A percentile compares a stretch with the other conserved stretches of the same genome.
phyloP scores from a whole-genome alignment of 2,888 invertebrate genomes.

The Therioaphis trifolii region DNA sequence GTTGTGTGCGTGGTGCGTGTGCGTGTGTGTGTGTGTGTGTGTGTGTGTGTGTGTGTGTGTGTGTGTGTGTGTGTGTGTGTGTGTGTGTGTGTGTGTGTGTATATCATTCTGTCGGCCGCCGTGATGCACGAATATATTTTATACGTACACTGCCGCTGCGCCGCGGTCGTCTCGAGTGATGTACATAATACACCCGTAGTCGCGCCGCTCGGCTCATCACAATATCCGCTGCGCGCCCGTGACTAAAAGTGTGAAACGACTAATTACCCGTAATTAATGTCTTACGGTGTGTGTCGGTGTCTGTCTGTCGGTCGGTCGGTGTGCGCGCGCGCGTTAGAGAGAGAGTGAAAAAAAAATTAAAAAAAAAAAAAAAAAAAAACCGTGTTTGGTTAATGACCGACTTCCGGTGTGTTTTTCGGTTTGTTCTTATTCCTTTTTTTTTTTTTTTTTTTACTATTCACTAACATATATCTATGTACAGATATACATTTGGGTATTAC shows the following conservation, averaged over 20 bases:
- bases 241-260: conserved; percentile 65
- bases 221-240: conserved; percentile 59
- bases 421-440: conserved; percentile 10
- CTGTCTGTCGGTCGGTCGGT: conserved; percentile 22
- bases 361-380: conserved; percentile 11
- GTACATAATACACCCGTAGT: too few relatives aligned
- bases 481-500: not conserved
- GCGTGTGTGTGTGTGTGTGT: too few relatives aligned
- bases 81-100: too few relatives aligned
- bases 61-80: too few relatives aligned
- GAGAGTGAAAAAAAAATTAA: not conserved
- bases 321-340: conserved; percentile 2
- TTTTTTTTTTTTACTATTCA: not conserved
- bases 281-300: conserved; percentile 48
- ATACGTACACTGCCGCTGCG: not conserved
- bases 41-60: too few relatives aligned
- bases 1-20: too few relatives aligned
- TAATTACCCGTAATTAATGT: conserved; percentile 65
- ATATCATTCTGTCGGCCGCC: too few relatives aligned
- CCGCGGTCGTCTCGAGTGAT: conserved; percentile 19
- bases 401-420: conserved; percentile 63
- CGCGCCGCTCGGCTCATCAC: conserved; percentile 53
- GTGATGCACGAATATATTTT: not conserved
- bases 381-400: conserved; percentile 63
- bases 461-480: not conserved